These are phyloP conservation scores for Hypomesus transpacificus DNA, from an alignment of 2,113 vertebrate species.

Conservation along the genomic window DNA sequence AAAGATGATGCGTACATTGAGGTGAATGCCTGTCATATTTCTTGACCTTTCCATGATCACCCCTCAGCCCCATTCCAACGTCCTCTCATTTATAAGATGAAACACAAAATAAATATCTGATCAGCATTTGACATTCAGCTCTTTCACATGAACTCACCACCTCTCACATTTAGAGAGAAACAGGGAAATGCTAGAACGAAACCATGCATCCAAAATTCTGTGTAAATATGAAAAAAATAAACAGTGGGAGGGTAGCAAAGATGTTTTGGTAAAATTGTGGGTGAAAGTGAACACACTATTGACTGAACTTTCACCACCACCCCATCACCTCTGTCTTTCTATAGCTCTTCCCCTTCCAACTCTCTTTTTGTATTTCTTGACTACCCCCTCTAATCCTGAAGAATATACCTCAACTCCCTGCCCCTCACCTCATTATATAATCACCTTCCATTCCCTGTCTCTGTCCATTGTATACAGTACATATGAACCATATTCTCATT, in stretches of 20 bases:
- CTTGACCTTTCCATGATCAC: not conserved
- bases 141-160: not conserved
- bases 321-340: slow-evolving; percentile 4
- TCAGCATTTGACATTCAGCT: not conserved
- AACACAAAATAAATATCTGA: too few species aligned
- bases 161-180: not conserved
- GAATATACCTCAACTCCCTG: slow-evolving; percentile 57
- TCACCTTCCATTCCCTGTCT: slow-evolving; percentile 33
- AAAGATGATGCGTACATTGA: not conserved
- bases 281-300: slow-evolving; percentile 23
- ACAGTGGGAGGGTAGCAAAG: not conserved
- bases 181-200: slow-evolving; percentile 1
- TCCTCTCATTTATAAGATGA: too few species aligned
- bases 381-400: slow-evolving; percentile 12
- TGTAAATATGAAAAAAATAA: slow-evolving; percentile 24
- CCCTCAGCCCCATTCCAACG: too few species aligned
- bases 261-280: not conserved
- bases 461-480: slow-evolving; percentile 65
- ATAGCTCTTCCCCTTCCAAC: not conserved
- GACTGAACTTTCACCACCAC: slow-evolving; percentile 7
- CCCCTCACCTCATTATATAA: slow-evolving; percentile 44
- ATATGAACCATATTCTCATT: slow-evolving; percentile 65
- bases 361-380: slow-evolving; percentile 2
- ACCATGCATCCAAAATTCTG: slow-evolving; percentile 8
- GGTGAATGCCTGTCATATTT: slow-evolving; percentile 6